Evolutionary conservation across 1,140 invertebrate species (phyloP).

Genomic region (Zaprionus capensis): DNA sequence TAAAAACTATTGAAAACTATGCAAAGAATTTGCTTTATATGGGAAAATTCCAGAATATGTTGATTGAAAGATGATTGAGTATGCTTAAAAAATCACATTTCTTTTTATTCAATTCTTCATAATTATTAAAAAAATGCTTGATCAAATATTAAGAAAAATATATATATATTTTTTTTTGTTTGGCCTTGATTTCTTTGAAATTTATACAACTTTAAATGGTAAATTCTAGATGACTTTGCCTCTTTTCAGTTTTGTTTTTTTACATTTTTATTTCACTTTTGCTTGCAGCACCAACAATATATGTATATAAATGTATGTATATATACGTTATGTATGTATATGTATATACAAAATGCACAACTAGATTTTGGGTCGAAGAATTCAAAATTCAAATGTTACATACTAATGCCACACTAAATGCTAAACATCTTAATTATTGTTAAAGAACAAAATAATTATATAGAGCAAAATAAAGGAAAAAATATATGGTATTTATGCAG

Average conservation of each 20-base stretch:
- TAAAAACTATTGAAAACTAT: slow-evolving; percentile 51
- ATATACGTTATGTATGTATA: slow-evolving; percentile 53
- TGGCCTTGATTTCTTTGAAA: slow-evolving; percentile 46
- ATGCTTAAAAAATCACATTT: slow-evolving; percentile 29
- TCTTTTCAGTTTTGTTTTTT: slow-evolving; percentile 32
- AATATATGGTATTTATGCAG: slow-evolving; percentile 52
- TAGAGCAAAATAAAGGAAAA: slow-evolving; percentile 56
- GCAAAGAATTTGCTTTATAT: not conserved
- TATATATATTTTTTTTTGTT: slow-evolving; percentile 33
- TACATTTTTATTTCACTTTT: slow-evolving; percentile 57
- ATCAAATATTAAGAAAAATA: slow-evolving; percentile 48
- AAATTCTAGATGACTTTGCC: slow-evolving; percentile 51
- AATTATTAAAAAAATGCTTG: slow-evolving; percentile 34
- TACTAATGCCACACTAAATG: slow-evolving; percentile 65
- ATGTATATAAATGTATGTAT: slow-evolving; percentile 44
- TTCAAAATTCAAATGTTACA: slow-evolving; percentile 75
- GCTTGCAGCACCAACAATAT: slow-evolving; percentile 78
- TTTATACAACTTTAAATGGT: slow-evolving; percentile 66
- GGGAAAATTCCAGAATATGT: not conserved
- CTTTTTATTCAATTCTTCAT: slow-evolving; percentile 8
- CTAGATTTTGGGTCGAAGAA: slow-evolving; percentile 73
- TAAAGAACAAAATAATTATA: slow-evolving; percentile 54
- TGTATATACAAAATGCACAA: slow-evolving; percentile 80
- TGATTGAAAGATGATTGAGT: not conserved
- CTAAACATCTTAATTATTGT: slow-evolving; percentile 58